Base-by-base conservation (phyloP, 2,888 invertebrate genomes). In the Meliscaeva auricollis region DNA sequence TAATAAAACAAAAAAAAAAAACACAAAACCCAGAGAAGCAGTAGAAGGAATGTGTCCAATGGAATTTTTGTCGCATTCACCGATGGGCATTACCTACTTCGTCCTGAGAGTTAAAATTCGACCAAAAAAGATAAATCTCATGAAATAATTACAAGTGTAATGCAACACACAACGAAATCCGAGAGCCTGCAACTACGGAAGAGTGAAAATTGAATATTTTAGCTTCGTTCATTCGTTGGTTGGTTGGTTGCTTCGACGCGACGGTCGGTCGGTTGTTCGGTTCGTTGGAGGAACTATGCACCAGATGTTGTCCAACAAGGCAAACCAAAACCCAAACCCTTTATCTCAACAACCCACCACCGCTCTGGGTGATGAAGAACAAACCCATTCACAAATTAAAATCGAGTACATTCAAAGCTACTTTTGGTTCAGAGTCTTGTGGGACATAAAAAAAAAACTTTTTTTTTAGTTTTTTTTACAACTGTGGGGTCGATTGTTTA, bases 101-200 rank as follows among this genome's bases (percentile, higher is more conserved):
- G 54, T 22, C 44, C 72, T 66, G 73, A 83, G 77, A 83, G 82
- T 83, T 78, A 41, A 62, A 73, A 68, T 78, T 81, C 69, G 50
- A 72, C 69, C 54, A 56, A 81, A 73, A 50, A 85, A 90, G 91
- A 91, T 91, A 90, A 91, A 91, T 91, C 91, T 91, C 90, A 90
- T 90, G 89, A 91, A 91, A 91, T 91, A 91, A 91, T 91, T 91
- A 91, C 90, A 91, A 90, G 90, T 91, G 91, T 91, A 90, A 91
- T 85, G 85, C 85, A 85, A 85, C 80, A 80, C 78, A 83, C 56
- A 77, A 46, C 22, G 72, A 60, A 60, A 46, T 41, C 46, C 44
- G 32, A 35, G 20, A 66, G 13, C 56, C 8, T 17, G 64, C 1
- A 54, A 48, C 72, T 38, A 80, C 84, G 62, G 76, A 69, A 73